Conservation (phyloP, 35 echinoderm and acorn worm genomes). For the Holothuria glaberrima region DNA sequence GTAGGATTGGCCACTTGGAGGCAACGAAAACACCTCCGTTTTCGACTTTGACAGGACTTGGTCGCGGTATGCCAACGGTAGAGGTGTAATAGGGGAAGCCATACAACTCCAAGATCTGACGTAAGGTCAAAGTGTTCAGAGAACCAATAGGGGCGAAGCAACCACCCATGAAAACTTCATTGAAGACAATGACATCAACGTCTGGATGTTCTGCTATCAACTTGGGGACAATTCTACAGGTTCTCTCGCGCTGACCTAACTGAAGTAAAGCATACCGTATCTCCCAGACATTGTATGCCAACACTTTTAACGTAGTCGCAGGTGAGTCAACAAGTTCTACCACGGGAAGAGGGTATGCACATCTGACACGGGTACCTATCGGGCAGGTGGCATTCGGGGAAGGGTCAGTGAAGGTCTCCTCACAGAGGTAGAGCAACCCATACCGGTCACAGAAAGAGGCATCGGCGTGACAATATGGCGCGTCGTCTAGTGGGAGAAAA, state of each 20-base stretch:
- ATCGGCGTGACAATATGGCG: slow-evolving; percentile 49
- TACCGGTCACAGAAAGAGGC: slow-evolving; percentile 36
- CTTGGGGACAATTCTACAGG: slow-evolving; percentile 66
- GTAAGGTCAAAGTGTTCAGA: slow-evolving; percentile 40
- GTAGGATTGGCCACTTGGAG: slow-evolving; percentile 88
- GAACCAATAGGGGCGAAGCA: slow-evolving; percentile 54
- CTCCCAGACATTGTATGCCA: slow-evolving; percentile 78
- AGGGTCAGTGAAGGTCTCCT: slow-evolving; percentile 49
- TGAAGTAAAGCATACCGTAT: slow-evolving; percentile 58
- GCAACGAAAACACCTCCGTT: slow-evolving; percentile 90
- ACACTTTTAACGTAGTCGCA: slow-evolving; percentile 59
- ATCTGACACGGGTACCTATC: slow-evolving; percentile 61
- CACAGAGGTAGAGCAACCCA: slow-evolving; percentile 67
- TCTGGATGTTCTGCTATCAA: slow-evolving; percentile 59
- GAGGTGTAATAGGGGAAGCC: slow-evolving; percentile 71
- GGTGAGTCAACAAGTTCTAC: slow-evolving; percentile 36
- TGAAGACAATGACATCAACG: slow-evolving; percentile 78
- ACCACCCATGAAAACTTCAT: slow-evolving; percentile 85
- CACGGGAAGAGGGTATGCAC: slow-evolving; percentile 52
- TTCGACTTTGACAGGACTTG: slow-evolving; percentile 58
- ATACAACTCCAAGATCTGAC: slow-evolving; percentile 72
- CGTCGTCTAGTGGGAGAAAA: slow-evolving; percentile 57
- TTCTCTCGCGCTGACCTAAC: slow-evolving; percentile 71
- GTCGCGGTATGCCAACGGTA: slow-evolving; percentile 58
- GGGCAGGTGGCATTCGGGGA: slow-evolving; percentile 46